Evolutionary conservation across 2,888 invertebrate species (phyloP), one percentile per base, ranked within the genome.

Genomic region (Hypercompe scribonia): DNA sequence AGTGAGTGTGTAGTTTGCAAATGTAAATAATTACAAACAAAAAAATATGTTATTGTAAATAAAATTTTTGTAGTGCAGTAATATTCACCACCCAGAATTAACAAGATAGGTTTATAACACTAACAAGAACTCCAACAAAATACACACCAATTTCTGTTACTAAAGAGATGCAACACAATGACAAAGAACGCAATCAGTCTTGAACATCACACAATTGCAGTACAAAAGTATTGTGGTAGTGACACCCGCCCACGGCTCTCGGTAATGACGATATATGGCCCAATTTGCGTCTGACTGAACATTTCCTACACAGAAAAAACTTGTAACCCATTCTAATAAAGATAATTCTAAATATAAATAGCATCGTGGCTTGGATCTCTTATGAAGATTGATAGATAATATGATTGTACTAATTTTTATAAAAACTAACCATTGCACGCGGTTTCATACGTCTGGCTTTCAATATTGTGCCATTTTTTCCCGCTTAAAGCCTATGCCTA

Each of bases 241-340:
- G 85, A 85, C 85, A 81, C 78, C 75, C 88, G 82, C 89, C 89
- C 85, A 88, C 89, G 81, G 77, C 73, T 73, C 82, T 82, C 85
- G 85, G 87, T 89, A 90, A 90, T 87, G 84, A 89, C 89, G 84
- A 90, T 89, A 87, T 91, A 91, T 90, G 82, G 87, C 86, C 89
- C 91, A 92, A 91, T 92, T 92, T 90, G 90, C 90, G 88, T 87
- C 87, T 90, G 86, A 88, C 87, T 90, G 86, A 90, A 88, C 86
- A 89, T 88, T 89, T 85, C 84, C 84, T 86, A 81, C 86, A 83
- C 81, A 80, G 74, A 80, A 58, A 31, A 79, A 78, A 81, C 74
- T 63, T 75, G 72, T 78, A 80, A 81, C 65, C 36, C 36, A 46
- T 63, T 28, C 69, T 69, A 39, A 69, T 69, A 61, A 69, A 61